Evolutionary conservation across 2,113 vertebrate species (phyloP).

Genomic region (Rissa tridactyla): DNA sequence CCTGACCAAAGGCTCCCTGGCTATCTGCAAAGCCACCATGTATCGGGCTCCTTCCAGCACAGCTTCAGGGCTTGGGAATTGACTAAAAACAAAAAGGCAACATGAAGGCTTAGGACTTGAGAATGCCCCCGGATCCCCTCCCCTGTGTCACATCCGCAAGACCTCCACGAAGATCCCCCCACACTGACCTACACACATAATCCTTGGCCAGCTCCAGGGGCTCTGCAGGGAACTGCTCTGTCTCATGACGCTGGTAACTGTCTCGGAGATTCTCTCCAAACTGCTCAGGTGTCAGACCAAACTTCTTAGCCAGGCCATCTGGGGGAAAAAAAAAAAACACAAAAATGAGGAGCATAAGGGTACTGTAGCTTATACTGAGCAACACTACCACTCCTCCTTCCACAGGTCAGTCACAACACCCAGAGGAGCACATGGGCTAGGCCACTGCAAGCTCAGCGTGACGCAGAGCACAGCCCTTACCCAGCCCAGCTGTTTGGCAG

Average conservation of each 20-base stretch:
- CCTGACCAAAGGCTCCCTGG: slow-evolving; percentile 93
- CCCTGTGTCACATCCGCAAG: neutral
- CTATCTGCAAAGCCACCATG: slow-evolving; percentile 98
- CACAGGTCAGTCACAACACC: neutral
- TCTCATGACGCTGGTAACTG: slow-evolving; percentile 98
- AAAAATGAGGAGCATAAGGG: neutral
- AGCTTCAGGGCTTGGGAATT: slow-evolving; percentile 88
- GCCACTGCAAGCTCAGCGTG: neutral
- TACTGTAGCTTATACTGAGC: neutral
- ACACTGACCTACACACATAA: slow-evolving; percentile 88
- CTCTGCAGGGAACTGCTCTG: slow-evolving; percentile 97
- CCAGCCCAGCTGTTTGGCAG: slow-evolving; percentile 93
- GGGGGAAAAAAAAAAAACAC: neutral
- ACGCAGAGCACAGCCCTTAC: slow-evolving; percentile 67
- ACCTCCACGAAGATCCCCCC: rapidly evolving
- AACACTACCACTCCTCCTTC: neutral
- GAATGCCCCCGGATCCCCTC: neutral
- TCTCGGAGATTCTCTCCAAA: slow-evolving; percentile 98
- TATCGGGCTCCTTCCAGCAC: slow-evolving; percentile 96
- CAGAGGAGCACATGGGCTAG: neutral
- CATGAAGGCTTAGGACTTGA: neutral
- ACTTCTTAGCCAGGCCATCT: slow-evolving; percentile 98
- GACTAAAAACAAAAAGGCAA: slow-evolving; percentile 69
- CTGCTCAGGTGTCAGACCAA: slow-evolving; percentile 96
- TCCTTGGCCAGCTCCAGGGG: slow-evolving; percentile 96